phyloP scores from a whole-genome alignment of 2,888 invertebrate genomes.

The Nowickia ferox region DNA sequence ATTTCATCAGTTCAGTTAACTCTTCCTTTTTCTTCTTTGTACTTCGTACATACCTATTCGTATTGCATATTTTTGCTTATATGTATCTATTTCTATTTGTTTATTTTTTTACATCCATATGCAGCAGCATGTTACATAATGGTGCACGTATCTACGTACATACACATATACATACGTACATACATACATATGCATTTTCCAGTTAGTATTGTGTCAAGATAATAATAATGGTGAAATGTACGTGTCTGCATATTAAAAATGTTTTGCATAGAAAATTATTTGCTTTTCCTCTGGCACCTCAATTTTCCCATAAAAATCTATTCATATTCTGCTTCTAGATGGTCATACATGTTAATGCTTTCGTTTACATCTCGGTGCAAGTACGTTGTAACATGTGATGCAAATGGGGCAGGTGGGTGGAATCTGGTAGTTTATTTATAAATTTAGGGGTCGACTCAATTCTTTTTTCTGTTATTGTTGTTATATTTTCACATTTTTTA shows the following conservation, averaged over 20 bases:
- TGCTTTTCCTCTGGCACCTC: conserved; percentile 39
- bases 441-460: conserved; percentile 10
- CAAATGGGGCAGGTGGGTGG: not conserved
- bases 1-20: too few relatives aligned
- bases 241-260: conserved; percentile 54
- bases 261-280: conserved; percentile 56
- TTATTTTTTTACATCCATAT: too few relatives aligned
- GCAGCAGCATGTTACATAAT: too few relatives aligned
- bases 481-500: not conserved
- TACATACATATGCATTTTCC: conserved; percentile 10
- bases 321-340: conserved; percentile 20
- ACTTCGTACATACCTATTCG: too few relatives aligned
- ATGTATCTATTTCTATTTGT: too few relatives aligned
- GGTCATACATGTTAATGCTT: conserved; percentile 15
- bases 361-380: not conserved
- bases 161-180: not conserved
- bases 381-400: conserved; percentile 1
- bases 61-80: too few relatives aligned
- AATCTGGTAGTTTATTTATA: conserved; percentile 11
- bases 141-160: not conserved
- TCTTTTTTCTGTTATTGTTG: conserved; percentile 8
- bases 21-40: too few relatives aligned
- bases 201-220: conserved; percentile 59
- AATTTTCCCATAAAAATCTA: conserved; percentile 19
- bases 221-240: conserved; percentile 63